Conservation (phyloP, 2,888 invertebrate genomes). For the Athetis lepigone region DNA sequence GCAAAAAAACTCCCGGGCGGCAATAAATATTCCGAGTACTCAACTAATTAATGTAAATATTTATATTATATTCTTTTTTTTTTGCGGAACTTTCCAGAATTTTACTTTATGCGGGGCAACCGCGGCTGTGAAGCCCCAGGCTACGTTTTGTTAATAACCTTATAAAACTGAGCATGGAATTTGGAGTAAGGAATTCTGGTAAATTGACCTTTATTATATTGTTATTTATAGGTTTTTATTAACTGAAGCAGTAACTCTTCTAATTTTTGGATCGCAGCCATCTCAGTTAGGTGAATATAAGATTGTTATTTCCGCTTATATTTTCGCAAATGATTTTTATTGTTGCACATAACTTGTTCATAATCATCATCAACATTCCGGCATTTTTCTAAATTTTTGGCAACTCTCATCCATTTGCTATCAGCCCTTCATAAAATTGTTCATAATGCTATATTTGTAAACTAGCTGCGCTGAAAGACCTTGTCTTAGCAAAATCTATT, state of each 20-base stretch:
- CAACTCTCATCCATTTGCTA: no score
- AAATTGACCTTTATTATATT: slow-evolving; percentile 12
- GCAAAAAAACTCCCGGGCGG: neutral
- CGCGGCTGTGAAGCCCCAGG: slow-evolving; percentile 4
- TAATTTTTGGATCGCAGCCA: slow-evolving; percentile 1
- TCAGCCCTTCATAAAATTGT: neutral
- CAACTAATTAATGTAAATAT: slow-evolving; percentile 4
- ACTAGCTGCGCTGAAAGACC: neutral
- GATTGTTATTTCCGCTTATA: neutral
- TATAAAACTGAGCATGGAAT: slow-evolving; percentile 1
- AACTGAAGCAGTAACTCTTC: neutral
- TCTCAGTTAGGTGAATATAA: slow-evolving; percentile 11
- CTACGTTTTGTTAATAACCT: slow-evolving; percentile 21
- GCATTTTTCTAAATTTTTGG: no score
- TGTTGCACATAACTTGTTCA: neutral
- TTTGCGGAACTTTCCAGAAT: neutral
- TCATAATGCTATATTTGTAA: slow-evolving; percentile 10
- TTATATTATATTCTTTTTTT: slow-evolving; percentile 15
- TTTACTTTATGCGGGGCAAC: neutral
- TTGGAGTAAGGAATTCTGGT: slow-evolving; percentile 3
- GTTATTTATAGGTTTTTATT: slow-evolving; percentile 27
- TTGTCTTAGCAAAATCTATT: no score
- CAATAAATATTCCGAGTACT: slow-evolving; percentile 7
- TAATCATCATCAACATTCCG: no score
- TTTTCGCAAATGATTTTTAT: slow-evolving; percentile 1